Base-by-base conservation (phyloP, 2,797 vertebrate species). In the Chiloscyllium punctatum region DNA sequence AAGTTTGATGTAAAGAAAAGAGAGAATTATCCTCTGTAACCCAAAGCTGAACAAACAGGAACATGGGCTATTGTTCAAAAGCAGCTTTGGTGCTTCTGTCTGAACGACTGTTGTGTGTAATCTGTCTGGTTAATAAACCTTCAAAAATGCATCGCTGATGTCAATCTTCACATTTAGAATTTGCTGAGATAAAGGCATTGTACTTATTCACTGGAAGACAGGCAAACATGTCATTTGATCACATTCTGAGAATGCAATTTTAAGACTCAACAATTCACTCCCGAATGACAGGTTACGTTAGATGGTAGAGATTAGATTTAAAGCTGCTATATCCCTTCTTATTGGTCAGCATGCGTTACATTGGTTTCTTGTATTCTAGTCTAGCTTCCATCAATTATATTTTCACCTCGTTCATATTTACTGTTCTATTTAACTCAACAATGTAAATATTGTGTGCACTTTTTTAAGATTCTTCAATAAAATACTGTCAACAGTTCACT, bases 351-450 rank as follows among this genome's bases (percentile, higher is more conserved):
- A 48, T 18, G 48, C 23, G 48, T 21, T 23, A 48, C 18, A 84
- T 23, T 84, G 37, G 21, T 48, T 84, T 48, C 48, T 48, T 2
- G 25, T 48, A 48, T 8, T 1, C 42, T 25, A 48, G 82, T 6
- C 42, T 25, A 48, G 82, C 5, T 48, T 84, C 42, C 21, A 25
- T 48, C 18, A 84, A 84, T 92, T 37, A 92, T 68, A 9, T 11
- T 92, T 92, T 37, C 21, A 66, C 37, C 66, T 25, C 23, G 57
- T n/a, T 66, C 13, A 92, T 11, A 37, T 37, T 21, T 68, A 68
- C 66, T 37, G n/a, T 42, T 92, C 90, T 66, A 91, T 91, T 42
- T 69, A 92, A 92, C 9, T 92, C 90, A 69, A 42, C 18, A 92
- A 92, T 42, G 33, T n/a, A 69, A 69, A 69, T 92, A 33, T 69